Conservation (phyloP, 1,140 invertebrate genomes). For the Hestina assimilis region DNA sequence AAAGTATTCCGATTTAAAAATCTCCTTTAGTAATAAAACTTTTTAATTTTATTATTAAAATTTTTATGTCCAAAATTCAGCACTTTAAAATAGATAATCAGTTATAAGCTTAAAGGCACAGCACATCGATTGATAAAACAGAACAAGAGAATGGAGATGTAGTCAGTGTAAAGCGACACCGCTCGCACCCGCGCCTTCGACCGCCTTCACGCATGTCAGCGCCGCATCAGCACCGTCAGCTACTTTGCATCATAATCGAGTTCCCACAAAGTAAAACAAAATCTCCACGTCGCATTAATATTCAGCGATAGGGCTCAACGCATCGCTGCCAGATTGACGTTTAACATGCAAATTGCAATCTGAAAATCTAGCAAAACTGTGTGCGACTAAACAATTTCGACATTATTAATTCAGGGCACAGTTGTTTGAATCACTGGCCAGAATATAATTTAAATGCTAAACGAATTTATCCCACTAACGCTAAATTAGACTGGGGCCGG, state of each 20-base stretch:
- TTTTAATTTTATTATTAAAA: no score
- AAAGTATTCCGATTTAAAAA: no score
- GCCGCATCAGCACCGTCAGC: slow-evolving; percentile 40
- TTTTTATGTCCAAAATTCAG: no score
- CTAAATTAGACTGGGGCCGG: slow-evolving; percentile 53
- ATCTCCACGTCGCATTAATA: slow-evolving; percentile 71
- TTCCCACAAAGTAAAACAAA: slow-evolving; percentile 76
- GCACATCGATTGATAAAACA: not conserved
- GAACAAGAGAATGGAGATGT: slow-evolving; percentile 1
- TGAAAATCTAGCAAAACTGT: slow-evolving; percentile 74
- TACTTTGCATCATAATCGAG: slow-evolving; percentile 77
- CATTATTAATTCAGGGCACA: slow-evolving; percentile 71
- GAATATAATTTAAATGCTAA: slow-evolving; percentile 76
- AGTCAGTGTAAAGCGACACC: slow-evolving; percentile 3
- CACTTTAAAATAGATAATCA: no score
- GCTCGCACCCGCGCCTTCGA: slow-evolving; percentile 13
- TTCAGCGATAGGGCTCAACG: slow-evolving; percentile 72
- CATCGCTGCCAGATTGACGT: slow-evolving; percentile 70
- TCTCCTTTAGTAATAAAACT: no score
- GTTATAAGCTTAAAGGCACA: no score
- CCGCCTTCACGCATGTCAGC: slow-evolving; percentile 34
- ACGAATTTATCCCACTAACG: slow-evolving; percentile 68
- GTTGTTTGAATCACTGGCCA: slow-evolving; percentile 63
- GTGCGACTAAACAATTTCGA: slow-evolving; percentile 68
- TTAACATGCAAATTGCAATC: slow-evolving; percentile 77